Percentiles rank a stretch among this genome's conserved stretches.
phyloP scores from a whole-genome alignment of 2,113 vertebrate species.

The Aepyceros melampus region DNA sequence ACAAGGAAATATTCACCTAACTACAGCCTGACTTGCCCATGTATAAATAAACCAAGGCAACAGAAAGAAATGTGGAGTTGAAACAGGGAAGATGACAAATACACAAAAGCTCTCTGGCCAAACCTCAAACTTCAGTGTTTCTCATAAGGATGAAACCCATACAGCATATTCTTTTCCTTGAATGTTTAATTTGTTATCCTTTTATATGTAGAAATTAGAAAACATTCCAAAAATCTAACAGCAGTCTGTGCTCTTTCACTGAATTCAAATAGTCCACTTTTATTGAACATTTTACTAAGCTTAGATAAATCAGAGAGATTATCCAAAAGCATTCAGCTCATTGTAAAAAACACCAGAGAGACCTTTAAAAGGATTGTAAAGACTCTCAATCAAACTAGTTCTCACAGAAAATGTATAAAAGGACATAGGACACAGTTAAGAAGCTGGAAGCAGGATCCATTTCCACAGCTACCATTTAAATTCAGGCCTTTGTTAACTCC shows the following conservation, averaged over 20 bases:
- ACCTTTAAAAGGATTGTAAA: constrained; percentile 73
- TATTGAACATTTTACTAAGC: constrained; percentile 75
- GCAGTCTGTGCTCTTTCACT: constrained; percentile 55
- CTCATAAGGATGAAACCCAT: neutral
- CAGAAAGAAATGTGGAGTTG: neutral
- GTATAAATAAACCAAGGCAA: constrained; percentile 8
- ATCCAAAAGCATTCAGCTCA: constrained; percentile 65
- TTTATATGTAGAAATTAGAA: constrained; percentile 58
- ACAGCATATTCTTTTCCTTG: constrained; percentile 11
- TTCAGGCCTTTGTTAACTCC: constrained; percentile 28
- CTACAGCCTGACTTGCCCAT: neutral
- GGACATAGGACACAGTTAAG: constrained; percentile 55
- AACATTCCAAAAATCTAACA: constrained; percentile 60
- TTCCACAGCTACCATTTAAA: constrained; percentile 58
- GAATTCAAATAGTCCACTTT: constrained; percentile 69
- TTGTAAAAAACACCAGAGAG: constrained; percentile 74
- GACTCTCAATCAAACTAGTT: constrained; percentile 68
- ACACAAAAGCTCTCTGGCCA: constrained; percentile 18
- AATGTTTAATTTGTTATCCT: constrained; percentile 62
- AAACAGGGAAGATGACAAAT: neutral
- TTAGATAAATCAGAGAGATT: constrained; percentile 76
- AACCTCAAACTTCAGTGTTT: neutral
- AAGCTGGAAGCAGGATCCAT: constrained; percentile 47
- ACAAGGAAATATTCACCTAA: constrained; percentile 15
- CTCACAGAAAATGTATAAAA: constrained; percentile 65